A percentile compares a stretch with the other conserved stretches of the same genome.
These are phyloP conservation scores for Cervus canadensis DNA, from an alignment of 2,113 vertebrate species.

Conservation along the genomic window DNA sequence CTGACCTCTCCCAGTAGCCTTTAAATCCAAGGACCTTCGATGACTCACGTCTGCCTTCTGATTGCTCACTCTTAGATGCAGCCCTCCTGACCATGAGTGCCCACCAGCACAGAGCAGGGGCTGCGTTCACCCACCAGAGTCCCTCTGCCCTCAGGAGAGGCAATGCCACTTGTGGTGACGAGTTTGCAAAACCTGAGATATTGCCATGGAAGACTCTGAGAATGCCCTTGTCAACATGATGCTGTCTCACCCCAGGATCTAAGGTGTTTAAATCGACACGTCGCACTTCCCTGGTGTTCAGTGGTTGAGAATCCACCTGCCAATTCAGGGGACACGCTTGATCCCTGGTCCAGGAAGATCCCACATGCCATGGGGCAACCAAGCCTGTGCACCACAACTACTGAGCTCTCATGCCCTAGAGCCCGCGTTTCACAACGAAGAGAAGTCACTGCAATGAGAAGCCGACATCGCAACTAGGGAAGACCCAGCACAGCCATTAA, in stretches of 20 bases:
- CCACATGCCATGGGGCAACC: neutral
- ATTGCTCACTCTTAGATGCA: neutral
- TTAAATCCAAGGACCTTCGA: neutral
- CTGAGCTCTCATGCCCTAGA: neutral
- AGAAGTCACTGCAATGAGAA: neutral
- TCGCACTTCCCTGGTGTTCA: neutral
- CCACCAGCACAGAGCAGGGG: neutral
- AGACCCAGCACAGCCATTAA: neutral
- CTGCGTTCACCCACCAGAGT: neutral
- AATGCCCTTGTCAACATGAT: neutral
- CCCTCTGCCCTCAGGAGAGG: neutral
- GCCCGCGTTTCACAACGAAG: neutral
- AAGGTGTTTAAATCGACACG: neutral
- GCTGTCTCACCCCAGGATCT: neutral
- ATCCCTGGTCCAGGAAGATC: neutral
- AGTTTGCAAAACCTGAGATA: neutral
- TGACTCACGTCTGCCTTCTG: neutral
- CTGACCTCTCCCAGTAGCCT: neutral
- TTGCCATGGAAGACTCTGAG: neutral
- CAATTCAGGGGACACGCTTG: neutral
- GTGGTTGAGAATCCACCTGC: neutral
- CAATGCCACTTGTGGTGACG: neutral
- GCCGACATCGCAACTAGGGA: accelerated
- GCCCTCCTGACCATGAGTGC: neutral
- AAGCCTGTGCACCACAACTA: neutral